Evolutionary conservation across 2,888 invertebrate species (phyloP).

Genomic region (Protula sp.): DNA sequence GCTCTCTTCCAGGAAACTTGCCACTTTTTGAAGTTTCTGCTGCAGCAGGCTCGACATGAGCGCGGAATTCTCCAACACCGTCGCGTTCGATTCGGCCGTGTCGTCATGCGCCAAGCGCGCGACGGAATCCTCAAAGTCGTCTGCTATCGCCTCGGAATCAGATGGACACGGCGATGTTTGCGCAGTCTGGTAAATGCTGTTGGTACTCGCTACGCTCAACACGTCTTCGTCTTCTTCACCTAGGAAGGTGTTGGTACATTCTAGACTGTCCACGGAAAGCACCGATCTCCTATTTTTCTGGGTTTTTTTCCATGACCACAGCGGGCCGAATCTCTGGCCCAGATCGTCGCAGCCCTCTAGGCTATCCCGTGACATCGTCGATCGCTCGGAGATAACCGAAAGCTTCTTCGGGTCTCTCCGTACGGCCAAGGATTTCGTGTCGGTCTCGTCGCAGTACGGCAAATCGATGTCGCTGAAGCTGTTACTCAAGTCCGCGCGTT

Average conservation of each 20-base stretch:
- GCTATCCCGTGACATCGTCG: too few species aligned
- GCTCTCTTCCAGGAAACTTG: too few species aligned
- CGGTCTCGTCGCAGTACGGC: not conserved
- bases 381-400: not conserved
- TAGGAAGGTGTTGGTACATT: not conserved
- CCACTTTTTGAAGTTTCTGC: not conserved
- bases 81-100: not conserved
- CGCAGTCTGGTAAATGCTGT: conserved; percentile 7
- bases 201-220: not conserved
- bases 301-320: too few species aligned
- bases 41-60: not conserved
- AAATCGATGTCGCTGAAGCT: not conserved
- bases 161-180: conserved; percentile 4
- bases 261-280: not conserved
- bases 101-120: not conserved
- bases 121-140: conserved; percentile 15
- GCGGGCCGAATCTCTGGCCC: too few species aligned
- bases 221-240: not conserved
- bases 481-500: not conserved
- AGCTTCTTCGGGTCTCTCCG: not conserved
- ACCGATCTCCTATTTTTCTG: not conserved
- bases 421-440: not conserved
- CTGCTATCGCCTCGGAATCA: conserved; percentile 1
- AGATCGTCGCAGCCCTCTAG: too few species aligned
- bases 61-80: not conserved